Evolutionary conservation across 1,140 invertebrate species (phyloP).

Genomic region (Hypsibius dujardini): DNA sequence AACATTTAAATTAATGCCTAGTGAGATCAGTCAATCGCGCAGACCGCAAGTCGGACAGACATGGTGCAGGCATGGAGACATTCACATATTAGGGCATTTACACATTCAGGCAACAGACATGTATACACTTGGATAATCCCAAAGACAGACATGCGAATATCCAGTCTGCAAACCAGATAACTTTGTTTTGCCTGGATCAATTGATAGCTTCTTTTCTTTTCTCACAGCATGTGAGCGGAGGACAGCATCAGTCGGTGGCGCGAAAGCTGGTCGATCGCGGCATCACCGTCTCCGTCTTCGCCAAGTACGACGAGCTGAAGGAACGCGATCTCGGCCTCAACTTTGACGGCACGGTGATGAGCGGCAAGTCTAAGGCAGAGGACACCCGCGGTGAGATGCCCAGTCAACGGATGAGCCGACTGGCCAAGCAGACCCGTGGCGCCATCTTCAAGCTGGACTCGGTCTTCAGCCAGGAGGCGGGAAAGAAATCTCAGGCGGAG

Average conservation of each 20-base stretch:
- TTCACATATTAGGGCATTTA: too few species aligned
- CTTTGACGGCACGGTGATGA: not conserved
- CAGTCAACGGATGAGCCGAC: not conserved
- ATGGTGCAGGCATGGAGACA: too few species aligned
- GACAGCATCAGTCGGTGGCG: not conserved
- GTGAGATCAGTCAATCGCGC: too few species aligned
- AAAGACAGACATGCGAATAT: too few species aligned
- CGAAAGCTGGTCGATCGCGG: not conserved
- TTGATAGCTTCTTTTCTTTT: not conserved
- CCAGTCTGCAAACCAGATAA: too few species aligned
- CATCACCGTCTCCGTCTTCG: slow-evolving; percentile 1
- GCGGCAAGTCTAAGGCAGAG: not conserved
- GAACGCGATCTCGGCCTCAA: slow-evolving; percentile 4
- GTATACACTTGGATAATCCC: too few species aligned
- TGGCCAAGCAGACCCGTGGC: not conserved
- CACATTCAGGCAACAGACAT: too few species aligned
- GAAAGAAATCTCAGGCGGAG: not conserved
- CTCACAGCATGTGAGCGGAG: not conserved
- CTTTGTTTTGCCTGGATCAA: too few species aligned
- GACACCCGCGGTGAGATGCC: not conserved
- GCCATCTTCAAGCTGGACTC: slow-evolving; percentile 9
- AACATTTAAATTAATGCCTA: too few species aligned
- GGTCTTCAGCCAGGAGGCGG: not conserved
- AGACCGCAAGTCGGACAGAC: too few species aligned
- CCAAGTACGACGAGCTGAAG: slow-evolving; percentile 9